phyloP scores from a whole-genome alignment of 1,140 invertebrate species.

The Drosophila equinoxialis region DNA sequence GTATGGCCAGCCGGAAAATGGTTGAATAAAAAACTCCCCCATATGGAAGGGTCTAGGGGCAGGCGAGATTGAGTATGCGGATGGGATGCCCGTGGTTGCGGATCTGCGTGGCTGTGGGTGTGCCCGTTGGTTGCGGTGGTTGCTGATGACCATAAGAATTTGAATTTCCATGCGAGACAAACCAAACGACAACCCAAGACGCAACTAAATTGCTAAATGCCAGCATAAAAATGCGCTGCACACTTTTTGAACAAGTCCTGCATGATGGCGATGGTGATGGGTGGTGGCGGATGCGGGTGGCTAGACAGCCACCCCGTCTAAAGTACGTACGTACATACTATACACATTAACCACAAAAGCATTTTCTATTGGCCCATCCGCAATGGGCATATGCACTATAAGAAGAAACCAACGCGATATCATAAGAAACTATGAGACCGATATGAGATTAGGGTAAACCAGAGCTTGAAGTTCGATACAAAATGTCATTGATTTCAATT shows the following conservation, averaged over 20 bases:
- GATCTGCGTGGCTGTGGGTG: not conserved
- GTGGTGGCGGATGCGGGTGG: constrained; percentile 1
- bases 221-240: constrained; percentile 24
- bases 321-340: constrained; percentile 2
- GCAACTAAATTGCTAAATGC: constrained; percentile 21
- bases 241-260: constrained; percentile 3
- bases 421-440: no score
- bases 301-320: constrained; percentile 13
- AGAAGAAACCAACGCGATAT: not conserved
- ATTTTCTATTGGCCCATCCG: not conserved
- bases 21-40: constrained; percentile 7
- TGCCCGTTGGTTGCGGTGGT: not conserved
- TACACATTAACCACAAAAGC: constrained; percentile 8
- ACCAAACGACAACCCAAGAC: constrained; percentile 17
- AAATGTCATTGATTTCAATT: no score
- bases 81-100: not conserved
- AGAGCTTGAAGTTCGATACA: no score
- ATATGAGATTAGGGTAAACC: no score
- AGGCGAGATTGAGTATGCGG: no score
- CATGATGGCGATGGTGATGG: not conserved
- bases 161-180: constrained; percentile 14
- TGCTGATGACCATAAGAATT: constrained; percentile 19
- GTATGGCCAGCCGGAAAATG: constrained; percentile 16
- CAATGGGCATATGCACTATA: not conserved
- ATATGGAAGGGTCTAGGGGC: no score